Evolutionary conservation across 1,140 invertebrate species (phyloP).

Genomic region (Andricus grossulariae): DNA sequence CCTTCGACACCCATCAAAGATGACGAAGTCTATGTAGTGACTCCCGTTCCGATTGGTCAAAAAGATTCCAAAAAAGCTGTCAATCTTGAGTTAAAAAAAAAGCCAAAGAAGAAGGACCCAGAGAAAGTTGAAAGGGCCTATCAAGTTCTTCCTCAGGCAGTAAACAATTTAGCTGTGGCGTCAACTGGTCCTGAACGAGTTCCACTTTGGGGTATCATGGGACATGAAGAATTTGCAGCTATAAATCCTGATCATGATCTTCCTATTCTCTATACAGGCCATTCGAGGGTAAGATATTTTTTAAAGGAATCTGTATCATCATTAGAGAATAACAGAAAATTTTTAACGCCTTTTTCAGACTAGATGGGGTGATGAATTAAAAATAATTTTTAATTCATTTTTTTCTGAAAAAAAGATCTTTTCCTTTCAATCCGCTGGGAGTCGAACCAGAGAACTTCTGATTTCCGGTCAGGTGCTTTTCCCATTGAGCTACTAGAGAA

Average conservation of each 20-base stretch:
- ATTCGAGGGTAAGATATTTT: conserved; percentile 63
- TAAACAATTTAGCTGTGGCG: conserved; percentile 70
- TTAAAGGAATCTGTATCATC: too few species aligned
- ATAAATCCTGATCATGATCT: conserved; percentile 38
- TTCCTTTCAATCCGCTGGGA: too few species aligned
- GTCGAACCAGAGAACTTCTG: too few species aligned
- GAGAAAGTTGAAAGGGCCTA: conserved; percentile 69
- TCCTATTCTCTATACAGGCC: conserved; percentile 64
- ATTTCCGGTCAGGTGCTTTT: too few species aligned
- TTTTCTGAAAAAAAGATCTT: too few species aligned
- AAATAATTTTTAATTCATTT: too few species aligned
- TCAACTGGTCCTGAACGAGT: conserved; percentile 66
- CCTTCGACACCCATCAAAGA: conserved; percentile 80
- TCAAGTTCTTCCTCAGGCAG: conserved; percentile 72
- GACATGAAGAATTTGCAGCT: conserved; percentile 66
- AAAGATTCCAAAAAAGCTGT: conserved; percentile 40
- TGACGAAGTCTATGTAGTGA: conserved; percentile 87
- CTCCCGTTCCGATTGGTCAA: conserved; percentile 55
- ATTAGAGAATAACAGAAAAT: too few species aligned
- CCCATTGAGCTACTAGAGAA: too few species aligned
- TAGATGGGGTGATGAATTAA: too few species aligned
- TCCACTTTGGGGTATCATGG: conserved; percentile 73
- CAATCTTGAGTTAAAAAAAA: conserved; percentile 21
- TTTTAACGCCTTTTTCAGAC: too few species aligned
- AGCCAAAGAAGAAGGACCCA: conserved; percentile 52